Percentiles rank a stretch among this genome's conserved stretches.
These are phyloP conservation scores for Channallabes apus DNA, from an alignment of 2,797 vertebrate genomes.

Conservation along the genomic window DNA sequence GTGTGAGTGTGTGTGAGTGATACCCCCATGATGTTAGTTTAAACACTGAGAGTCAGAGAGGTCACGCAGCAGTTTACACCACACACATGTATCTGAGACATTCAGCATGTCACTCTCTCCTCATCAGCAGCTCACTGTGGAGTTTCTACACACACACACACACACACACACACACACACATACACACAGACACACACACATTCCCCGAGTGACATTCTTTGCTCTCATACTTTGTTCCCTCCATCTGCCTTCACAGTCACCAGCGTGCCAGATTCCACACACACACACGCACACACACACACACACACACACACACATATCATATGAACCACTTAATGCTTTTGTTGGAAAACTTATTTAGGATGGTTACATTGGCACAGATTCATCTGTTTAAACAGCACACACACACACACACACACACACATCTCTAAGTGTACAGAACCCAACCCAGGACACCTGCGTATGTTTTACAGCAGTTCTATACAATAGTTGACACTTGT, in stretches of 20 bases:
- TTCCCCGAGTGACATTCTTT: not conserved
- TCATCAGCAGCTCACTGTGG: not conserved
- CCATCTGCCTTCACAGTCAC: conserved; percentile 1
- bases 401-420: no score
- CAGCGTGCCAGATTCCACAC: not conserved
- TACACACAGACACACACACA: conserved; percentile 14
- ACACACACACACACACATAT: not conserved
- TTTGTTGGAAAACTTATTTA: no score
- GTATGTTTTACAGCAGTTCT: no score
- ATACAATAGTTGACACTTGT: no score
- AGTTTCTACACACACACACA: not conserved
- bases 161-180: not conserved
- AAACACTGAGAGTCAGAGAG: not conserved
- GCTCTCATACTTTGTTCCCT: not conserved
- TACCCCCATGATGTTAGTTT: no score
- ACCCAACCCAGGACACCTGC: no score
- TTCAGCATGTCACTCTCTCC: not conserved
- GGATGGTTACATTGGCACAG: no score
- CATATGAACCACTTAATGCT: not conserved
- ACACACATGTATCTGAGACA: not conserved
- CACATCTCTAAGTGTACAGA: no score
- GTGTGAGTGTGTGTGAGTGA: no score
- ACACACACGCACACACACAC: not conserved
- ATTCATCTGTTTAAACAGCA: not conserved
- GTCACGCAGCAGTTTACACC: not conserved